Conservation (phyloP, 2,888 invertebrate genomes). For the Brenthis hecate region DNA sequence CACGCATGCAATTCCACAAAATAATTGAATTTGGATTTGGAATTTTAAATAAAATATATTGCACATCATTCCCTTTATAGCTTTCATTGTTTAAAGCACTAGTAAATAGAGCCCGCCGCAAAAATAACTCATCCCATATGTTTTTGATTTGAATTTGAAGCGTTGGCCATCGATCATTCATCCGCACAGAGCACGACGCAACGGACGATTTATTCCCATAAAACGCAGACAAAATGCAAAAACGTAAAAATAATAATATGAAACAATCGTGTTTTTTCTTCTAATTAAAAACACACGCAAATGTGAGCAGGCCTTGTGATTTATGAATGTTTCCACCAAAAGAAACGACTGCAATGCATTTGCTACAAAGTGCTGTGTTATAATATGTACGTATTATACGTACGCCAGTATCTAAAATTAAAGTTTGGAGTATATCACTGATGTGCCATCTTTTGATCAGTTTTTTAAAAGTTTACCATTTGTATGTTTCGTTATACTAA, state of each 20-base stretch:
- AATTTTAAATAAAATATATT: too few relatives aligned
- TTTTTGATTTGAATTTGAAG: slow-evolving; percentile 18
- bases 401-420: background rate
- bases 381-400: background rate
- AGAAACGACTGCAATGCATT: slow-evolving; percentile 5
- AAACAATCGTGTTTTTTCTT: slow-evolving; percentile 10
- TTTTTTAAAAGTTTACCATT: too few relatives aligned
- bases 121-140: slow-evolving; percentile 4
- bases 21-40: too few relatives aligned
- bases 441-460: too few relatives aligned
- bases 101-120: background rate
- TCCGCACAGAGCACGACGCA: background rate
- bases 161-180: slow-evolving; percentile 15
- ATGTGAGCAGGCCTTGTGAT: slow-evolving; percentile 11
- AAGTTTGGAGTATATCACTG: too few relatives aligned
- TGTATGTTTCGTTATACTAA: too few relatives aligned
- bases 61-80: too few relatives aligned
- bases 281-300: slow-evolving; percentile 19
- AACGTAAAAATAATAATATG: background rate
- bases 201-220: slow-evolving; percentile 16
- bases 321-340: slow-evolving; percentile 8
- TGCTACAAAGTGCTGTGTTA: background rate
- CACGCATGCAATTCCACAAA: too few relatives aligned
- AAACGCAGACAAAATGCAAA: slow-evolving; percentile 5
- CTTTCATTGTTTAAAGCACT: too few relatives aligned